phyloP scores from a whole-genome alignment of 2,888 invertebrate species.

The Drosophila acutilabella region DNA sequence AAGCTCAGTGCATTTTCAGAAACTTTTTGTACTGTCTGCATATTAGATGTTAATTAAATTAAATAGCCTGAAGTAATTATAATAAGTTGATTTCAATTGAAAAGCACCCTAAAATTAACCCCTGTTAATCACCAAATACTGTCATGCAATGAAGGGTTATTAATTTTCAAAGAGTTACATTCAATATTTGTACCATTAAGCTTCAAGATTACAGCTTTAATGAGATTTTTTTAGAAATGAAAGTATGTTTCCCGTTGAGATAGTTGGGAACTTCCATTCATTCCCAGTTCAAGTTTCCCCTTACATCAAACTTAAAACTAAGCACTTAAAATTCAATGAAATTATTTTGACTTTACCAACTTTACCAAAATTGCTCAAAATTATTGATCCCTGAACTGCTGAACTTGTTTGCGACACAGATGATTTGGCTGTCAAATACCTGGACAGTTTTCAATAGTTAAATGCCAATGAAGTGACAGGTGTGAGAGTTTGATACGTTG shows the following conservation, averaged over 20 bases:
- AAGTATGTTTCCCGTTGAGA: no score
- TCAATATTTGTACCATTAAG: no score
- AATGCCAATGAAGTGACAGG: constrained; percentile 16
- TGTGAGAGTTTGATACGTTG: constrained; percentile 31
- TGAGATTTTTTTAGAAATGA: no score
- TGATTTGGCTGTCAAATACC: not conserved
- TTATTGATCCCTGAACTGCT: constrained; percentile 1
- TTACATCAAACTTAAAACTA: not conserved
- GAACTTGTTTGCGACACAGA: constrained; percentile 9
- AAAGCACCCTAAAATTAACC: no score
- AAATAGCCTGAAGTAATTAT: constrained; percentile 6
- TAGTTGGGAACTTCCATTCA: no score
- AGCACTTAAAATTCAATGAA: not conserved
- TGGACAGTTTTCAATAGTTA: constrained; percentile 34
- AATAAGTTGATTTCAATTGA: not conserved
- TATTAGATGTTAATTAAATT: constrained; percentile 8
- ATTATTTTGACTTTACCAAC: not conserved
- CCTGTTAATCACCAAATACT: no score
- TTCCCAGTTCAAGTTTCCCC: no score
- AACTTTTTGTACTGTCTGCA: not conserved
- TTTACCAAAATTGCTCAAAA: not conserved
- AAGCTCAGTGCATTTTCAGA: not conserved
- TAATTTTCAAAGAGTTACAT: no score
- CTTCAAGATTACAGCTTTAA: no score
- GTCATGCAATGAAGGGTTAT: no score